These are phyloP conservation scores for Cremastinae sp. DNA, from an alignment of 2,888 invertebrate genomes.

Conservation along the genomic window DNA sequence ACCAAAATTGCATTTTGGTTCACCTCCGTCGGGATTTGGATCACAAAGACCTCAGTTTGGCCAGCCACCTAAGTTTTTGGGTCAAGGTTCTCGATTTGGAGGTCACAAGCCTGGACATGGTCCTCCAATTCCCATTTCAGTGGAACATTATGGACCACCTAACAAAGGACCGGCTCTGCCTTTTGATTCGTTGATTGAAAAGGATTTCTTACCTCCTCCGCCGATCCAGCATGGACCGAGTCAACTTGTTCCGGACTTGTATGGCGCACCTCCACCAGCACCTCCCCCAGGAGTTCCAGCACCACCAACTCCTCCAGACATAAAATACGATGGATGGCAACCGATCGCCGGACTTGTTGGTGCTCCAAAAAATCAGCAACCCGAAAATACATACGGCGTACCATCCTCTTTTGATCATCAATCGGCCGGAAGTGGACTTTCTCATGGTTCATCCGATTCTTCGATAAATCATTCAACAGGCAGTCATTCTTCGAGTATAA, in stretches of 20 bases:
- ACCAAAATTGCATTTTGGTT: conserved; percentile 69
- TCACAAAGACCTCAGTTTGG: conserved; percentile 73
- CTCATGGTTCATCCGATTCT: conserved; percentile 36
- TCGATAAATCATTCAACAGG: conserved; percentile 42
- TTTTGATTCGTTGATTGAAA: conserved; percentile 69
- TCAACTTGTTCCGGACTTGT: conserved; percentile 77
- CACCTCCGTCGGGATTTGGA: conserved; percentile 62
- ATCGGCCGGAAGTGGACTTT: conserved; percentile 20
- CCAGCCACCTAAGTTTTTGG: conserved; percentile 71
- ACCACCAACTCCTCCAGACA: conserved; percentile 88
- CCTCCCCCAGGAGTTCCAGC: conserved; percentile 87
- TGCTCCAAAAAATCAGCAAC: conserved; percentile 69
- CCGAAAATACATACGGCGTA: conserved; percentile 59
- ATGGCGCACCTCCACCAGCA: conserved; percentile 84
- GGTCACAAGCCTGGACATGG: conserved; percentile 68
- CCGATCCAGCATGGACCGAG: conserved; percentile 77
- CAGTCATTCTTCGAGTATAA: conserved; percentile 40
- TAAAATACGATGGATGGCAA: conserved; percentile 92
- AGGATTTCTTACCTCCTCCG: conserved; percentile 70
- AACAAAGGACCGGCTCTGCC: conserved; percentile 56
- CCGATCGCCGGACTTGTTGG: conserved; percentile 87
- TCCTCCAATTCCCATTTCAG: conserved; percentile 71
- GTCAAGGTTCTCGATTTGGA: conserved; percentile 75
- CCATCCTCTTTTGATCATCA: conserved; percentile 50
- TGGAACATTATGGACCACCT: conserved; percentile 78